These are phyloP conservation scores for Ciconia maguari DNA, from an alignment of 2,113 vertebrate species.

Conservation along the genomic window DNA sequence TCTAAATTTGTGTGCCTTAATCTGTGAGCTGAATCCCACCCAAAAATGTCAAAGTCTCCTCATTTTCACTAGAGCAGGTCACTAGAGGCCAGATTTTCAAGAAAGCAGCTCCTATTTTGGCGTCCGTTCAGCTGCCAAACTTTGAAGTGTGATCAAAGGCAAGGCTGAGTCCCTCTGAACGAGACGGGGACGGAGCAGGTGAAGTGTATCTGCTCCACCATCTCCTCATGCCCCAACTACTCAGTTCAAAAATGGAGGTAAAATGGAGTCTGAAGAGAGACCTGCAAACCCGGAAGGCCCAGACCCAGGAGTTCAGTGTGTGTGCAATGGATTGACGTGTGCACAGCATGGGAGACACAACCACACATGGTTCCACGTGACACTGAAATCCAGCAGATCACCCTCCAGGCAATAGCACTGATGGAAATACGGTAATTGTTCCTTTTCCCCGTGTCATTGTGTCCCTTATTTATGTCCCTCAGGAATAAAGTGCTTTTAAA, in stretches of 20 bases:
- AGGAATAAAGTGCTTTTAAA: not conserved
- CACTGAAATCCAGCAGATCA: not conserved
- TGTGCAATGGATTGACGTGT: fast-evolving
- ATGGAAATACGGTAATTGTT: not conserved
- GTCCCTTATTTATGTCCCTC: not conserved
- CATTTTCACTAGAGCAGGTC: not conserved
- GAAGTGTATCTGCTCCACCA: not conserved
- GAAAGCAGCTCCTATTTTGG: not conserved
- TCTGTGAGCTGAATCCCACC: not conserved
- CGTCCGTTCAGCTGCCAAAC: not conserved
- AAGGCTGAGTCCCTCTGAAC: not conserved
- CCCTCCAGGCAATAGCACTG: not conserved
- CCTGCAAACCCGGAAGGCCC: not conserved
- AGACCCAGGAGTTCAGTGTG: not conserved
- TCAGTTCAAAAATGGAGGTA: not conserved
- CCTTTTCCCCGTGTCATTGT: not conserved
- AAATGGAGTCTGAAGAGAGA: not conserved
- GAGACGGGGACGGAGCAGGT: not conserved
- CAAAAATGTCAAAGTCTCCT: not conserved
- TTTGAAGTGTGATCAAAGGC: not conserved
- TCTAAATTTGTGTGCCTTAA: not conserved
- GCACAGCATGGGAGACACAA: not conserved
- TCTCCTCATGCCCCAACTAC: not conserved
- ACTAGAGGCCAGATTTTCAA: not conserved
- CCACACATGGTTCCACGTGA: fast-evolving